Conservation (phyloP, 2,888 invertebrate species). For the Tetragonula carbonaria region DNA sequence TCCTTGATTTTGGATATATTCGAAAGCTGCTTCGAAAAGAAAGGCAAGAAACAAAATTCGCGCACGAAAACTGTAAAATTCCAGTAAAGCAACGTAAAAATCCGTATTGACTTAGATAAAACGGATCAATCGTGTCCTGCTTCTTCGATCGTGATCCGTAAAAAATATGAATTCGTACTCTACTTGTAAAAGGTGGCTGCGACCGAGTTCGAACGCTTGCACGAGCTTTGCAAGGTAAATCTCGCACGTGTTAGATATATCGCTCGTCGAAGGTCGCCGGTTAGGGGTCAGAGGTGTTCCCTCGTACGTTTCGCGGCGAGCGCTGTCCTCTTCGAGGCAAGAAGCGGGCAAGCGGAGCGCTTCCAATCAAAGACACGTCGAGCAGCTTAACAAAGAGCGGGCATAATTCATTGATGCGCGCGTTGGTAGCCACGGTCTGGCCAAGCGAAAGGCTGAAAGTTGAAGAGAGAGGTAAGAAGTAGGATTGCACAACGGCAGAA, state of each 20-base stretch:
- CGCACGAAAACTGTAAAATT: too few species aligned
- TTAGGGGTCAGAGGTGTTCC: constrained; percentile 64
- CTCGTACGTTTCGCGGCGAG: constrained; percentile 57
- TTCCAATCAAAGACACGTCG: constrained; percentile 75
- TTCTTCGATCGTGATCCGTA: too few species aligned
- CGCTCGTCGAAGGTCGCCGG: constrained; percentile 23
- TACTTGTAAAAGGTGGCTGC: neutral
- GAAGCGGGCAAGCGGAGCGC: constrained; percentile 33
- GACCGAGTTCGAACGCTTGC: neutral
- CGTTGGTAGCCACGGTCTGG: constrained; percentile 68
- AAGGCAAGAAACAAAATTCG: too few species aligned
- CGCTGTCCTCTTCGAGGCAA: constrained; percentile 31
- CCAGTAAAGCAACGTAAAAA: too few species aligned
- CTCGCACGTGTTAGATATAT: constrained; percentile 3
- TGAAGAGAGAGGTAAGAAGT: constrained; percentile 8
- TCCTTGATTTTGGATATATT: too few species aligned
- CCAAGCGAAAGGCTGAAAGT: constrained; percentile 34
- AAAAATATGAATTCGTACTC: neutral
- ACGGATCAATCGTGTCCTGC: too few species aligned
- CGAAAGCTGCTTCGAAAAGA: too few species aligned
- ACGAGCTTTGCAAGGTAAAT: constrained; percentile 53
- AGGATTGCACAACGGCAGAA: neutral
- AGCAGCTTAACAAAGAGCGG: constrained; percentile 69
- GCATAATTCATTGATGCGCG: constrained; percentile 66
- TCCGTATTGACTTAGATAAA: too few species aligned